Evolutionary conservation across 1,140 invertebrate species (phyloP).

Genomic region (Zophobas atratus): DNA sequence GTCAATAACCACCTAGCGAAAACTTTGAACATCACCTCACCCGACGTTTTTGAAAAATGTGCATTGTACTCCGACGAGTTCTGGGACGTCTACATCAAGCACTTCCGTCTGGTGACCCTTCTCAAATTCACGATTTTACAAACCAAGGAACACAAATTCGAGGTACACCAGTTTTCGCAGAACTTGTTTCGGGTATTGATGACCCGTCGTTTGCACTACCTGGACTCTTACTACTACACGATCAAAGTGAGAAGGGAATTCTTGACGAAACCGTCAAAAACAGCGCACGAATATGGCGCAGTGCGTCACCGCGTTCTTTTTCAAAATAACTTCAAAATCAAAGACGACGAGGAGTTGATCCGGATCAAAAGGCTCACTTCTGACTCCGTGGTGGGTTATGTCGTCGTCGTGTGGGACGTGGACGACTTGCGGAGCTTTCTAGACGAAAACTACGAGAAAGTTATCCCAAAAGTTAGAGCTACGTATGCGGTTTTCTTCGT

Average conservation of each 20-base stretch:
- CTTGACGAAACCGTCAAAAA: not conserved
- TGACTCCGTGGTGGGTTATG: conserved; percentile 5
- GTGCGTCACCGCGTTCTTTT: no score
- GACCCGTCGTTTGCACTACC: no score
- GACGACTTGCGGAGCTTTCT: not conserved
- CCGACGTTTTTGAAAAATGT: not conserved
- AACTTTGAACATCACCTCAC: not conserved
- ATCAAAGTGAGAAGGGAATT: not conserved
- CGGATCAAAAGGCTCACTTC: not conserved
- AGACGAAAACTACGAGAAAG: not conserved
- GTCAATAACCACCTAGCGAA: no score
- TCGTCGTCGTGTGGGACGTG: not conserved
- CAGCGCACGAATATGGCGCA: no score
- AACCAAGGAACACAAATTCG: conserved; percentile 8
- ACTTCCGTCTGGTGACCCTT: not conserved
- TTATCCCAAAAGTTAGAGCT: not conserved
- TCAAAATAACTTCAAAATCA: no score
- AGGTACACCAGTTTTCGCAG: not conserved
- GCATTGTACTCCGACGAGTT: not conserved
- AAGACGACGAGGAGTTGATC: not conserved
- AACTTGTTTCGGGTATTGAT: not conserved
- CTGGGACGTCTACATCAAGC: not conserved
- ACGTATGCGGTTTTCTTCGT: not conserved
- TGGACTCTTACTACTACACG: not conserved
- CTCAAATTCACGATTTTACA: not conserved